Evolutionary conservation across 2,888 invertebrate genomes (phyloP), one percentile per base, ranked within the genome.

Genomic region (Andrena marginata): DNA sequence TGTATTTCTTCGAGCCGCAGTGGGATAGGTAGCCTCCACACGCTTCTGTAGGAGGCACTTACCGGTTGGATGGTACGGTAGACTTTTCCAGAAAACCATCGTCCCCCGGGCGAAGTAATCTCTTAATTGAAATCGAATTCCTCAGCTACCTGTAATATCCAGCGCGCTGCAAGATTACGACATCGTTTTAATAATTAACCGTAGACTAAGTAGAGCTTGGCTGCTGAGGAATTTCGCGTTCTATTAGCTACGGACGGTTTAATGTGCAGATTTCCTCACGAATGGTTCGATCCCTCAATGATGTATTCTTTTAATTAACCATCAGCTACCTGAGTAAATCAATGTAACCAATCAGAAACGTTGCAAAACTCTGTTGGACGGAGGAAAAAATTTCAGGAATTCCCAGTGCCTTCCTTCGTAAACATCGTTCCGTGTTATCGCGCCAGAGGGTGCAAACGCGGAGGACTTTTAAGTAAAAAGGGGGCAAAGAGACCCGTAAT

Each of bases 91-190:
- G 26, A 29, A 54, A 23, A 54, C 6, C 8, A 5, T 16, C 5
- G 7, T 4, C 33, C 10, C 5, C 5, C 10, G 7, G 33, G 7
- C 5, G 42, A 16, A 10, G 67, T 65, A 23, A 67, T 56, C 59
- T 71, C 64, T 71, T 71, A 64, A 77, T 77, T 71, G 64, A 77
- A 64, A 54, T 48, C 49, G 54, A 59, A 56, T 60, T 59, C 59
- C 64, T 35, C 6, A 23, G 31, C 26, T 35, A 2, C 3, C 6
- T 62, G 48, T 16, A 60, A 65, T 42, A 16, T 31, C 26, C 2
- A 54, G 16, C 23, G 64, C 49, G 10, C 49, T 10, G 13, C 23
- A 5, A 20, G 16, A n/a, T 71, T 59, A 10, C 48, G n/a, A 35
- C 71, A 67, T 31, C 33, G 56, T 48, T 64, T 71, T 10, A 33